Base-by-base conservation (phyloP, 2,113 vertebrate species). In the Brachypodius melanocephalos region DNA sequence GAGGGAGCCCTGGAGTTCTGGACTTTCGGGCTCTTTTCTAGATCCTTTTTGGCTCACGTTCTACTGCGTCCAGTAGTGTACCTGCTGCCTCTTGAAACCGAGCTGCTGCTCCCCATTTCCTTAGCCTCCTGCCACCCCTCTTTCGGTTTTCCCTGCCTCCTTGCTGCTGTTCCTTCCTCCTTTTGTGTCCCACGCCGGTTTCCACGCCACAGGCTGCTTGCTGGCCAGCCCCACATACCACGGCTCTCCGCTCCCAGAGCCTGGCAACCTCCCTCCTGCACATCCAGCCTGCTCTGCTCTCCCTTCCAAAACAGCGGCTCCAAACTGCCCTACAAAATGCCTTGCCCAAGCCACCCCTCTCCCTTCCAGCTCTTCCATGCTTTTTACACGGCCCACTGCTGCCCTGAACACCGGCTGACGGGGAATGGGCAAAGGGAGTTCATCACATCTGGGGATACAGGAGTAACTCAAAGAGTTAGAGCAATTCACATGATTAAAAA, bases 181-280 rank as follows among this genome's bases (percentile, higher is more conserved):
- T 52, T 95, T 83, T 85, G 82, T 85, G 75, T 58, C 57, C 86
- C 8, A 4, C 1, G 0, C 43, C 0, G 2, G 48, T 89, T 92
- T 95, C 77, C 85, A 82, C 0, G 2, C 66, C 55, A 78, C 45
- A 28, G 90, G 75, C 85, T 79, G 91, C 92, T 42, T 80, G 58
- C 63, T 83, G 3, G 84, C 94, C 94, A 96, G 89, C 29, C 73
- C 73, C 86, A 65, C 92, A 90, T 95, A 92, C 95, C 94, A 78
- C 0, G 1, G 91, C 75, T 59, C 82, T 66, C 49, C 0, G 1
- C 59, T 88, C 10, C 3, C 65, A 59, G 55, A 93, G 88, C 95
- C 94, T 93, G 90, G 94, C 95, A 97, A 94, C 94, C 85, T 88
- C 7, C 5, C 78, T 72, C 14, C 58, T 49, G 85, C 52, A 79